phyloP scores from a whole-genome alignment of 2,113 vertebrate species.

The Eidolon helvum region DNA sequence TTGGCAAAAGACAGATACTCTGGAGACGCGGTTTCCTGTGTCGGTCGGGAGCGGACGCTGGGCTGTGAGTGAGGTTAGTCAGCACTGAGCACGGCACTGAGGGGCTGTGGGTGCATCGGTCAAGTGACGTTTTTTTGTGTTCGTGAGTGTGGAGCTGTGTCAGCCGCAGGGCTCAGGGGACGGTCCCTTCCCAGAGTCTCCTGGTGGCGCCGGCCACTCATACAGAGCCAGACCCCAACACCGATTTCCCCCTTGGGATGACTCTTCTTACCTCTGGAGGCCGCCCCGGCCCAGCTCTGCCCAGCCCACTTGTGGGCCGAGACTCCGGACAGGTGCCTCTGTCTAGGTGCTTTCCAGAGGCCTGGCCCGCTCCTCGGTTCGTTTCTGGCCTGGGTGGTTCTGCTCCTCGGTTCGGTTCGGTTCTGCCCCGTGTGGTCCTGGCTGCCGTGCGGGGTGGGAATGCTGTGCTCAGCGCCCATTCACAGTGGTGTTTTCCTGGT shows the following conservation, averaged over 20 bases:
- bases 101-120: fast-evolving
- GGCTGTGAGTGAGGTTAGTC: neutral
- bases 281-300: neutral
- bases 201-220: neutral
- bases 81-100: too few relatives aligned
- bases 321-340: neutral
- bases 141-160: neutral
- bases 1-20: neutral
- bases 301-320: neutral
- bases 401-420: too few relatives aligned
- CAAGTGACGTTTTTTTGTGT: fast-evolving
- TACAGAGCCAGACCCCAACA: neutral
- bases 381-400: neutral
- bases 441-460: neutral
- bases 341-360: neutral
- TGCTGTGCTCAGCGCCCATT: too few relatives aligned
- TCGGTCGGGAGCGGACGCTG: neutral
- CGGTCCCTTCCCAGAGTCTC: neutral
- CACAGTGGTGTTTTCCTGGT: neutral
- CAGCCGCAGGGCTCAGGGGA: neutral
- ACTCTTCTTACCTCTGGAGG: neutral
- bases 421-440: too few relatives aligned
- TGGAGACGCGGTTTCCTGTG: neutral
- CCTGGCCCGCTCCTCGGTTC: fast-evolving
- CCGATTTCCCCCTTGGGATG: neutral